Base-by-base conservation (phyloP, 1,140 invertebrate species). In the Octopus bimaculoides region DNA sequence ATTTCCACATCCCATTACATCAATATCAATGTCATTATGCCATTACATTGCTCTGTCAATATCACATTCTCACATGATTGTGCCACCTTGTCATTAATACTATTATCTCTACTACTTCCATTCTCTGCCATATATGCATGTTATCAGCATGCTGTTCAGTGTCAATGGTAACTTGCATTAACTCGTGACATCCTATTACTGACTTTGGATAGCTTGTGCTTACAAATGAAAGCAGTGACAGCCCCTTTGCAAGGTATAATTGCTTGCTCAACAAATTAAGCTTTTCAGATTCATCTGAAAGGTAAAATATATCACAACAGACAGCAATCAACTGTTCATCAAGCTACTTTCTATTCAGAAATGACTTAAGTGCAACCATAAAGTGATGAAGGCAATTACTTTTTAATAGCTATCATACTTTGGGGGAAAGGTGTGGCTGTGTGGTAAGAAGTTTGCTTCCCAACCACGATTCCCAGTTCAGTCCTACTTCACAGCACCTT, bases 311-410 rank as follows among this genome's bases (percentile, higher is more conserved):
- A 66, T 66, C 61, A 66, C 61, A 66, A 14, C 61, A 14, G 12
- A 66, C 61, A 66, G 61, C 61, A 66, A 66, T n/a, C 61, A 66
- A 66, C 61, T 66, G 61, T 66, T 66, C 61, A 14, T n/a, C 61
- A n/a, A 66, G 61, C 61, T 66, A n/a, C 61, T 66, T 66, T 12
- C n/a, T 66, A 66, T 66, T 66, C 61, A 66, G 12, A 66, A 66
- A 66, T 41, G 26, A 41, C 26, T 14, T n/a, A 66, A n/a, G n/a
- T 12, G 2, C 61, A 12, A 66, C 61, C 12, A 66, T n/a, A 66
- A 66, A 66, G 61, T n/a, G n/a, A 66, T n/a, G 61, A 66, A n/a
- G 61, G n/a, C 61, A 66, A 66, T 66, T 66, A 66, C 61, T n/a
- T 66, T 66, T 66, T 14, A n/a, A 66, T 66, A 66, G n/a, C 61